These are phyloP conservation scores for Rhadinocentrus ornatus DNA, from an alignment of 2,797 vertebrate species.

Conservation along the genomic window DNA sequence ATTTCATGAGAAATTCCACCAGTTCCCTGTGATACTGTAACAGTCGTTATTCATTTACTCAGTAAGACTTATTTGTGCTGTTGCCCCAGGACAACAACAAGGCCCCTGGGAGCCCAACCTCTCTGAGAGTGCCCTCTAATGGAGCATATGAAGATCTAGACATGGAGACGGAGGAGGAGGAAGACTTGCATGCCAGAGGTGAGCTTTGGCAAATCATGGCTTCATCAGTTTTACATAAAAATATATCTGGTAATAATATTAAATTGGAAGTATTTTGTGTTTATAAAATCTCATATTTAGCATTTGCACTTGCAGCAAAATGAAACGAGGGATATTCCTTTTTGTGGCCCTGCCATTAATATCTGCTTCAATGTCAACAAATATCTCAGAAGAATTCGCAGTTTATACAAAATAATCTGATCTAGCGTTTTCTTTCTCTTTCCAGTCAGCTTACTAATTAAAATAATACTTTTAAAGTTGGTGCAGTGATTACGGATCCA, in stretches of 20 bases:
- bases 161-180: slow-evolving; percentile 94
- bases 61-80: slow-evolving; percentile 23
- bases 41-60: slow-evolving; percentile 30
- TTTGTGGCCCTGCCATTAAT: neutral
- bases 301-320: neutral
- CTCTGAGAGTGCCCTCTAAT: slow-evolving; percentile 88
- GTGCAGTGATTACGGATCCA: slow-evolving; percentile 8
- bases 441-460: slow-evolving; percentile 19
- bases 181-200: slow-evolving; percentile 93
- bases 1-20: neutral
- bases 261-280: neutral
- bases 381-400: neutral
- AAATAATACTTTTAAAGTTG: slow-evolving; percentile 33
- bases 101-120: slow-evolving; percentile 86
- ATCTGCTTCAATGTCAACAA: neutral
- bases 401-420: neutral
- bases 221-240: slow-evolving; percentile 3
- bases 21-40: slow-evolving; percentile 1
- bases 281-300: neutral
- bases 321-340: neutral
- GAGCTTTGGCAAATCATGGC: slow-evolving; percentile 1
- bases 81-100: slow-evolving; percentile 85
- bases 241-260: neutral
- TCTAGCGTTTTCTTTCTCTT: neutral
- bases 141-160: slow-evolving; percentile 92